Conservation (phyloP, 2,888 invertebrate species). For the Pterostichus niger region DNA sequence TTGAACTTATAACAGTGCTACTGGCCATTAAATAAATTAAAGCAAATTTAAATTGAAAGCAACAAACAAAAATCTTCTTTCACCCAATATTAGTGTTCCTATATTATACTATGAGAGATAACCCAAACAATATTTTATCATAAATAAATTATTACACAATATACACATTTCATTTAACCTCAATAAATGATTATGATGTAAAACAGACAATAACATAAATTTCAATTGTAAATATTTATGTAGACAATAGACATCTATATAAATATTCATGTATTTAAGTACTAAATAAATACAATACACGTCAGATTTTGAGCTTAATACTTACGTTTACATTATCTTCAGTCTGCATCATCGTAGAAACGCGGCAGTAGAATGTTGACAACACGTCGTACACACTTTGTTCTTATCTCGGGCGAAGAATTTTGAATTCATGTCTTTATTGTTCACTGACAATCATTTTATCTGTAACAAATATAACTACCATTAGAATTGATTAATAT, state of each 20-base stretch:
- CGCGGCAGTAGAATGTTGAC: background rate
- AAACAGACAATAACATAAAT: too few relatives aligned
- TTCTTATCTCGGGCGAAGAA: slow-evolving; percentile 15
- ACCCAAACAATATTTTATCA: too few relatives aligned
- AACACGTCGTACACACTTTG: background rate
- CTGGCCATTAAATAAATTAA: too few relatives aligned
- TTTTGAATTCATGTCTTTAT: slow-evolving; percentile 18
- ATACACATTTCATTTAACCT: background rate
- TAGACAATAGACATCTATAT: too few relatives aligned
- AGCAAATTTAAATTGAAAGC: too few relatives aligned
- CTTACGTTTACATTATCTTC: slow-evolving; percentile 38
- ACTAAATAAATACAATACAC: background rate
- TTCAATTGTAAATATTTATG: too few relatives aligned
- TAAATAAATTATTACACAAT: background rate
- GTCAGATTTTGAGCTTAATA: background rate
- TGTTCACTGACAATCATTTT: slow-evolving; percentile 15
- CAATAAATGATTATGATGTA: too few relatives aligned
- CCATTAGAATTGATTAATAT: background rate
- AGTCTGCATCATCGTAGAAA: slow-evolving; percentile 19
- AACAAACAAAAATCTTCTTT: too few relatives aligned
- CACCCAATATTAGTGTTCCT: too few relatives aligned
- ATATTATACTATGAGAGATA: too few relatives aligned
- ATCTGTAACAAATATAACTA: slow-evolving; percentile 30
- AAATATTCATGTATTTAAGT: too few relatives aligned
- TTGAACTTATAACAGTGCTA: too few relatives aligned